Conservation (phyloP, 2,888 invertebrate genomes). For the Yponomeuta cagnagella region DNA sequence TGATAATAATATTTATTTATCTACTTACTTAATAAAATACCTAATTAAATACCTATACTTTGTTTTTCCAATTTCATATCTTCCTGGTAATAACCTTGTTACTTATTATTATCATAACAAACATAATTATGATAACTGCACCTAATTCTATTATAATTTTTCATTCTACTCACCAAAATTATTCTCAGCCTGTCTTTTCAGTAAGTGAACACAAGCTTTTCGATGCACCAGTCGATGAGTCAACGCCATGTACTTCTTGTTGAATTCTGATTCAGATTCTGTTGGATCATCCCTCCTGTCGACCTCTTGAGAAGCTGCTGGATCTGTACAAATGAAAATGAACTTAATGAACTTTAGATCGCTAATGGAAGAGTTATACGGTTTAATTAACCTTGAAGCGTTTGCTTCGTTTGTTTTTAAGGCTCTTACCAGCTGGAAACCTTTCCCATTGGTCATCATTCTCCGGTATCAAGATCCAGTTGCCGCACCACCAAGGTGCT, state of each 20-base stretch:
- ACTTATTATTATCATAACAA: too few relatives aligned
- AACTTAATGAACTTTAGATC: background rate
- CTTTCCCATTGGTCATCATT: constrained; percentile 65
- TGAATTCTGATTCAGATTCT: constrained; percentile 90
- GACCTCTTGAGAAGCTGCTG: constrained; percentile 37
- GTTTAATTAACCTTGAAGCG: background rate
- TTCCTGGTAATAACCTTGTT: too few relatives aligned
- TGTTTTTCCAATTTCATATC: too few relatives aligned
- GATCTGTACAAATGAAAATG: constrained; percentile 33
- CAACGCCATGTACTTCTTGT: constrained; percentile 88
- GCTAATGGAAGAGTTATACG: too few relatives aligned
- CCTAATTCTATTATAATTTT: too few relatives aligned
- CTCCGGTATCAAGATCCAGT: constrained; percentile 80
- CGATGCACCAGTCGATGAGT: constrained; percentile 93
- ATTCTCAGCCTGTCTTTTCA: constrained; percentile 87
- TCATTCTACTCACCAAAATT: constrained; percentile 83
- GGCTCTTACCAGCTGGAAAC: constrained; percentile 53
- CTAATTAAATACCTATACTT: too few relatives aligned
- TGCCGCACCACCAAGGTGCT: constrained; percentile 85
- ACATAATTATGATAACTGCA: too few relatives aligned
- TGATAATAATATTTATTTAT: too few relatives aligned
- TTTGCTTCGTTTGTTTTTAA: background rate
- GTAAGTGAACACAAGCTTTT: constrained; percentile 93
- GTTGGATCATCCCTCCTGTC: constrained; percentile 67
- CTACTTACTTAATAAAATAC: too few relatives aligned